phyloP scores from a whole-genome alignment of 2,113 vertebrate genomes.

The Cottus gobio region DNA sequence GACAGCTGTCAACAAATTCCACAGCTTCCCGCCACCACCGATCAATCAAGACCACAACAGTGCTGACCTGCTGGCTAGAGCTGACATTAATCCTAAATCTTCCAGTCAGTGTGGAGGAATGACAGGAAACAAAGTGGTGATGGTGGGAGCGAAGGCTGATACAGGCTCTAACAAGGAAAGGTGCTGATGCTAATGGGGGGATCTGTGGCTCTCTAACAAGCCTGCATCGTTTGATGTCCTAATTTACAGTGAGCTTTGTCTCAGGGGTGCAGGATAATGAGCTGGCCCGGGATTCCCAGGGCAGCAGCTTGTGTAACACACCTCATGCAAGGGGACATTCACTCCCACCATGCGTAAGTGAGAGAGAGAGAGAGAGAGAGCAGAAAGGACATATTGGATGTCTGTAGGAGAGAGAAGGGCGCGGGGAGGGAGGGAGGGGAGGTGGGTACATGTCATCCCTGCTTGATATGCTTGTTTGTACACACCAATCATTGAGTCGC shows the following conservation, averaged over 20 bases:
- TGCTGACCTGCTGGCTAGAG: constrained; percentile 65
- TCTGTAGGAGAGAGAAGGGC: constrained; percentile 51
- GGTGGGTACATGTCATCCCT: constrained; percentile 68
- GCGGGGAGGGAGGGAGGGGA: not conserved
- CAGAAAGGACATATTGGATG: constrained; percentile 46
- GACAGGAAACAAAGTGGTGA: constrained; percentile 51
- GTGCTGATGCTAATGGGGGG: constrained; percentile 77
- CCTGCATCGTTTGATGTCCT: constrained; percentile 70
- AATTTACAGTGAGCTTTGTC: constrained; percentile 74
- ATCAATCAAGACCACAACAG: constrained; percentile 71
- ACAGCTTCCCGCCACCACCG: constrained; percentile 64
- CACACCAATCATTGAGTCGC: constrained; percentile 78
- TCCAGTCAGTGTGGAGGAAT: constrained; percentile 63
- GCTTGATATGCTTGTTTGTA: constrained; percentile 77
- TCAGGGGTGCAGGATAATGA: constrained; percentile 77
- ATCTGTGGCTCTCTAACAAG: constrained; percentile 75
- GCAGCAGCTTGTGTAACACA: constrained; percentile 77
- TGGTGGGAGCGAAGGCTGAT: constrained; percentile 57
- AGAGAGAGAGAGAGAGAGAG: constrained; percentile 37
- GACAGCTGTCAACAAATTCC: constrained; percentile 73
- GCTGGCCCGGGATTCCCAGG: constrained; percentile 76
- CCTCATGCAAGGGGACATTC: constrained; percentile 60
- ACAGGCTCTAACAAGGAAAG: constrained; percentile 71
- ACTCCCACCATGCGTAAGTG: constrained; percentile 49
- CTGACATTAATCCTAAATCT: constrained; percentile 78